phyloP scores from a whole-genome alignment of 2,888 invertebrate genomes.

The Ecdyonurus torrentis region DNA sequence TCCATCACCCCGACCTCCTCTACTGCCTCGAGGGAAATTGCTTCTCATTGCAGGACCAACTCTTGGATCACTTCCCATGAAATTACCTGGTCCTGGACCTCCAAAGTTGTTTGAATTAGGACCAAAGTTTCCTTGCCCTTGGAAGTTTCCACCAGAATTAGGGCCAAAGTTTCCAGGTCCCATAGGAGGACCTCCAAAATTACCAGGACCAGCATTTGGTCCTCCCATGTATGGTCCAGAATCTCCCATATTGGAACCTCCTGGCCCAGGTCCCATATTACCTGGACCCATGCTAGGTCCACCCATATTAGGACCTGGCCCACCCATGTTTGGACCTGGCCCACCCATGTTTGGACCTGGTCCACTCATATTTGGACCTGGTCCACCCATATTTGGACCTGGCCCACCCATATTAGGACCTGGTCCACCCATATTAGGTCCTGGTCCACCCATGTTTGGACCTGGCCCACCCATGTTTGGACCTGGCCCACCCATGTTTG shows the following conservation, averaged over 20 bases:
- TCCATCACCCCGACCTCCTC: neutral
- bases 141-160: neutral
- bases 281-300: neutral
- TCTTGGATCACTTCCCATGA: neutral
- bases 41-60: neutral
- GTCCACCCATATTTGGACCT: neutral
- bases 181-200: neutral
- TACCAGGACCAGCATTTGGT: no score
- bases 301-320: no score
- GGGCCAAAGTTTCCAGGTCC: neutral
- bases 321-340: neutral
- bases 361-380: no score
- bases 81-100: neutral
- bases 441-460: neutral
- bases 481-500: neutral
- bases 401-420: neutral
- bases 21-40: no score
- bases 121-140: neutral
- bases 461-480: neutral
- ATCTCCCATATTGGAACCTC: neutral
- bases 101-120: no score
- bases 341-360: neutral
- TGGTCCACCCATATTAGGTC: neutral
- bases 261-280: neutral
- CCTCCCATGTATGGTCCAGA: neutral